Evolutionary conservation across 1,140 invertebrate species (phyloP), one percentile per base, ranked within the genome.

Genomic region (Homarus americanus): DNA sequence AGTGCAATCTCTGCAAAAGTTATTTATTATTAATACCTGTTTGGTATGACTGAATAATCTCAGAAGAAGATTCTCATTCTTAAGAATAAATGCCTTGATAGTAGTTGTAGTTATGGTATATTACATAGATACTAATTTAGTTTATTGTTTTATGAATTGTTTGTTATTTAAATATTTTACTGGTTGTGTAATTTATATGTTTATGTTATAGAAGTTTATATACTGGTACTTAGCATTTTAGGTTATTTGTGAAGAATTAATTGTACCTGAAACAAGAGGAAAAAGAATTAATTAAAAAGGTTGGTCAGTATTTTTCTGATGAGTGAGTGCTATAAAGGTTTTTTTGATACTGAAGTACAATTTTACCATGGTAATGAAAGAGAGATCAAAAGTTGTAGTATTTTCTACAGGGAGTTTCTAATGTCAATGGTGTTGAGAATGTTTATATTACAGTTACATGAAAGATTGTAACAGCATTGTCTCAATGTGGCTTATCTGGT

Each of bases 401-500:
- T 69, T 69, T 69, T 69, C 12, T 69, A 69, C 63, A 69, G 28
- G 63, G n/a, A 0, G n/a, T 69, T 69, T 69, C 17, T 69, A 69
- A 69, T 69, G 32, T 69, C 63, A 32, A 58, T n/a, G n/a, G 53
- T 69, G 63, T 69, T 69, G n/a, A 24, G 63, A 69, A 32, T 69
- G 63, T 69, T 69, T 69, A 69, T 69, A 69, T 69, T 69, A 24
- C 24, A 69, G 63, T 69, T 69, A 69, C 63, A 69, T 44, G 76
- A 79, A 79, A 41, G 75, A 49, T 40, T 69, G 63, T 69, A 32
- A 69, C 63, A 58, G 17, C 53, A 58, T 58, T 20, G 5, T 58
- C 53, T 69, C n/a, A 69, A 69, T 79, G 76, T 79, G 53, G 53
- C 53, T 58, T 58, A 41, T 44, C 40, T 28, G 40, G 76, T 79